phyloP scores from a whole-genome alignment of 2,113 vertebrate genomes.

The Pionites leucogaster region DNA sequence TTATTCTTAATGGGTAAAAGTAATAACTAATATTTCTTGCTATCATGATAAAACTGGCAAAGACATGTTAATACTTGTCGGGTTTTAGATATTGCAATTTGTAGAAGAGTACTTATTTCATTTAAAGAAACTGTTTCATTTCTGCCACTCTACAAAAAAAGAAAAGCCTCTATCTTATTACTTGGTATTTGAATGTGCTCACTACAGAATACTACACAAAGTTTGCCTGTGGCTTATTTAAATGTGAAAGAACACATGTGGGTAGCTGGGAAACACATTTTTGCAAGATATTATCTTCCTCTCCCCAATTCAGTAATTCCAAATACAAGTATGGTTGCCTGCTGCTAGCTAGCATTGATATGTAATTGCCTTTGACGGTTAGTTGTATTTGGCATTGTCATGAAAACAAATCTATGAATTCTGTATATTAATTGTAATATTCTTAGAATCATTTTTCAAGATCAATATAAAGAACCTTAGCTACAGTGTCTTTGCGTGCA shows the following conservation, averaged over 20 bases:
- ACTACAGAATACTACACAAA: not conserved
- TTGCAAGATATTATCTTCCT: constrained; percentile 17
- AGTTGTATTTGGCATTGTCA: constrained; percentile 42
- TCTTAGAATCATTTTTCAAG: constrained; percentile 58
- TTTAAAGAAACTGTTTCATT: not conserved
- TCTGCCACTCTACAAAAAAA: not conserved
- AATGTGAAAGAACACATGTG: constrained; percentile 61
- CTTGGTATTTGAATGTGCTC: not conserved
- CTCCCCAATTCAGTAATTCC: constrained; percentile 15
- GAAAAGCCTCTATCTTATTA: not conserved
- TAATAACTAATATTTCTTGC: constrained; percentile 1
- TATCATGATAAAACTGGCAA: not conserved
- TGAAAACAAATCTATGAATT: constrained; percentile 52
- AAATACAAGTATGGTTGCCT: constrained; percentile 20
- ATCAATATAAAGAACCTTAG: constrained; percentile 66
- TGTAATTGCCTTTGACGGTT: constrained; percentile 30
- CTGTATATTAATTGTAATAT: constrained; percentile 61
- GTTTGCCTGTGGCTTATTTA: constrained; percentile 63
- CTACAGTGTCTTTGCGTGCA: constrained; percentile 69
- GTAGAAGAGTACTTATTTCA: not conserved
- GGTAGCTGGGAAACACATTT: constrained; percentile 33
- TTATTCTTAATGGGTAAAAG: not conserved
- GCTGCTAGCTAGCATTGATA: constrained; percentile 33
- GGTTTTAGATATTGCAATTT: not conserved
- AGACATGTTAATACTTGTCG: not conserved